These are phyloP conservation scores for Globia sparganii DNA, from an alignment of 2,888 invertebrate genomes.

Conservation along the genomic window DNA sequence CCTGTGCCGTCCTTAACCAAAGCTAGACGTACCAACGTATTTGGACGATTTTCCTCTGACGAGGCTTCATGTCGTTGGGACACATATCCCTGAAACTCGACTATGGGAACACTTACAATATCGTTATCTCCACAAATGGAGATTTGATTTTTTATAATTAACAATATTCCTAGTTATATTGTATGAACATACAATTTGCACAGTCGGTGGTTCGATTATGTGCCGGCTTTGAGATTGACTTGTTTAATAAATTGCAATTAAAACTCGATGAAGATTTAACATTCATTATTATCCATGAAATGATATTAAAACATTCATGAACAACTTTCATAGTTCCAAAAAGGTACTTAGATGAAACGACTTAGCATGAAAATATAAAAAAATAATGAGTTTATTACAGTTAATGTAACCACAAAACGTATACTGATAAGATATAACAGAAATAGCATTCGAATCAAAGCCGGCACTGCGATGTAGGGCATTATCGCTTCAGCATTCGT, in stretches of 20 bases:
- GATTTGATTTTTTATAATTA: constrained; percentile 78
- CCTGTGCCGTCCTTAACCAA: constrained; percentile 83
- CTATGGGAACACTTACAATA: constrained; percentile 80
- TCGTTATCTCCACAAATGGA: constrained; percentile 88
- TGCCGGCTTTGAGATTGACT: constrained; percentile 58
- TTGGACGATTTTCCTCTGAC: constrained; percentile 66
- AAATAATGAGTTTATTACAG: not conserved
- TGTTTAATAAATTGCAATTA: not conserved
- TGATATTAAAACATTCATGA: not conserved
- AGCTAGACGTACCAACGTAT: constrained; percentile 75
- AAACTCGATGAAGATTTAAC: constrained; percentile 2
- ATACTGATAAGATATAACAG: constrained; percentile 32
- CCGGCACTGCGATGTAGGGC: constrained; percentile 49
- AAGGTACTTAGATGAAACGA: not conserved
- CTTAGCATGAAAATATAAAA: not conserved
- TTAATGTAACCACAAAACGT: constrained; percentile 13
- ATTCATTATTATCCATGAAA: not conserved
- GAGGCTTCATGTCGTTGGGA: constrained; percentile 53
- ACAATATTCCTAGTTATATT: constrained; percentile 67
- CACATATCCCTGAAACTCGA: constrained; percentile 62
- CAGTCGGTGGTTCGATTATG: constrained; percentile 53
- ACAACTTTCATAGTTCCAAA: not conserved
- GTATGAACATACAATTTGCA: constrained; percentile 70
- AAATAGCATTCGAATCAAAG: constrained; percentile 42
- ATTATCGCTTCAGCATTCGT: constrained; percentile 56